Evolutionary conservation across 2,797 vertebrate genomes (phyloP).

Genomic region (Xenentodon cancila): DNA sequence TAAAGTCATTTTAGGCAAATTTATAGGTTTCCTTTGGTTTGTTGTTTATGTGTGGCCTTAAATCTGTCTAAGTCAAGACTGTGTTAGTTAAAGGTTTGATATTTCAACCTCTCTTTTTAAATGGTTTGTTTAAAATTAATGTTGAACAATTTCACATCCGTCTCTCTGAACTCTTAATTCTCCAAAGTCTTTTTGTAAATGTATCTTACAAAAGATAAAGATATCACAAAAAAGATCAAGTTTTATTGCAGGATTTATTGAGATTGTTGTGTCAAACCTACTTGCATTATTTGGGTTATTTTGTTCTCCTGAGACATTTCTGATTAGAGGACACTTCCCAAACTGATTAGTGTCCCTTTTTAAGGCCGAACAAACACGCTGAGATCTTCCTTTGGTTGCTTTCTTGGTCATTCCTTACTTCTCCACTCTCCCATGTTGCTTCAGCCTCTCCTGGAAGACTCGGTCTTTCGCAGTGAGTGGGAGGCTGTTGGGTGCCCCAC

Average conservation of each 20-base stretch:
- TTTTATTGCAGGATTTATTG: too few relatives aligned
- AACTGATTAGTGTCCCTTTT: neutral
- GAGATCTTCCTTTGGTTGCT: conserved; percentile 67
- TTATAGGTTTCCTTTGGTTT: neutral
- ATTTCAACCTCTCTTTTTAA: neutral
- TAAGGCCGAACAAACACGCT: conserved; percentile 9
- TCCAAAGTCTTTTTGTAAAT: too few relatives aligned
- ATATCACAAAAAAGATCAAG: too few relatives aligned
- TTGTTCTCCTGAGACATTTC: neutral
- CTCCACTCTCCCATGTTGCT: neutral
- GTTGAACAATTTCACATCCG: conserved; percentile 3
- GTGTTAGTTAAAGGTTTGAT: too few relatives aligned
- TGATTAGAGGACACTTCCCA: too few relatives aligned
- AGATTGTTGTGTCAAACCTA: neutral
- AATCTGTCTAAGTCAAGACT: neutral
- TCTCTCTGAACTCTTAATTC: neutral
- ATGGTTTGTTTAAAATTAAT: conserved; percentile 7
- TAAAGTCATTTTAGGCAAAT: conserved; percentile 11
- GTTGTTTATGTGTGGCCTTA: conserved; percentile 3
- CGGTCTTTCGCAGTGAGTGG: conserved; percentile 55
- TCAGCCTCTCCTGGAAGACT: conserved; percentile 52
- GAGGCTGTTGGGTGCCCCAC: conserved; percentile 60
- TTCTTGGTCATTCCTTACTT: conserved; percentile 22
- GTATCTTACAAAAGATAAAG: too few relatives aligned
- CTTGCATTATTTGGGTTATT: neutral